Conservation (phyloP, 2,888 invertebrate genomes). For the Cosmia trapezina region DNA sequence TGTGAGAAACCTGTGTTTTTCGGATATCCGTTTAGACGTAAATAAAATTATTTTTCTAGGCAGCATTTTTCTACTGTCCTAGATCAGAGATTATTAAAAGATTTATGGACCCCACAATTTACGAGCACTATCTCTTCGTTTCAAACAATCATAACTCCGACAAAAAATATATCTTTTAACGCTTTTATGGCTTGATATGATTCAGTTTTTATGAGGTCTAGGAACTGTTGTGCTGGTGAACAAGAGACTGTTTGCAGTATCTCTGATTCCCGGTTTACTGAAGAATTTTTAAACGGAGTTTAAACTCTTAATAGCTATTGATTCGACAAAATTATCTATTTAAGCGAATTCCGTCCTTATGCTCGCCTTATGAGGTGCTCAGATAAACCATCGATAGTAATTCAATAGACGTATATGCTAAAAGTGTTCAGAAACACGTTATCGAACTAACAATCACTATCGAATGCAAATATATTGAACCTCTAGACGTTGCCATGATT, state of each 20-base stretch:
- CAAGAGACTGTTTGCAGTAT: not conserved
- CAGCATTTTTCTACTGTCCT: conserved; percentile 14
- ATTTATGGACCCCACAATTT: conserved; percentile 39
- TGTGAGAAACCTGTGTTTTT: not conserved
- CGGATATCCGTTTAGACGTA: conserved; percentile 2
- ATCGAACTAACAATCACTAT: too few relatives aligned
- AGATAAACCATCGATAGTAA: too few relatives aligned
- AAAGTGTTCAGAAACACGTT: too few relatives aligned
- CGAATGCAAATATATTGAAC: too few relatives aligned
- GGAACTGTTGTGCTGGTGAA: not conserved
- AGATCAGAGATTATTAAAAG: conserved; percentile 5
- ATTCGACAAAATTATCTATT: too few relatives aligned
- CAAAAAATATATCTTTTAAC: conserved; percentile 39
- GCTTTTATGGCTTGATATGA: conserved; percentile 22
- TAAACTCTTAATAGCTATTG: too few relatives aligned
- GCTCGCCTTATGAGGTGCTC: too few relatives aligned
- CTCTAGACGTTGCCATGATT: too few relatives aligned
- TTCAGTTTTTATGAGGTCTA: conserved; percentile 28
- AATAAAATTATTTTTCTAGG: conserved; percentile 8
- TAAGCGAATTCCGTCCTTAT: too few relatives aligned
- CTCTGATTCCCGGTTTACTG: too few relatives aligned
- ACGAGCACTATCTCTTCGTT: conserved; percentile 36
- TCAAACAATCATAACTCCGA: conserved; percentile 22
- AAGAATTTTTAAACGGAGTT: too few relatives aligned
- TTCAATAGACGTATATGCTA: too few relatives aligned